Percentiles rank a stretch among this genome's conserved stretches.
These are phyloP conservation scores for Heteromormyrus szaboi DNA, from an alignment of 2,797 vertebrate genomes.

Conservation along the genomic window DNA sequence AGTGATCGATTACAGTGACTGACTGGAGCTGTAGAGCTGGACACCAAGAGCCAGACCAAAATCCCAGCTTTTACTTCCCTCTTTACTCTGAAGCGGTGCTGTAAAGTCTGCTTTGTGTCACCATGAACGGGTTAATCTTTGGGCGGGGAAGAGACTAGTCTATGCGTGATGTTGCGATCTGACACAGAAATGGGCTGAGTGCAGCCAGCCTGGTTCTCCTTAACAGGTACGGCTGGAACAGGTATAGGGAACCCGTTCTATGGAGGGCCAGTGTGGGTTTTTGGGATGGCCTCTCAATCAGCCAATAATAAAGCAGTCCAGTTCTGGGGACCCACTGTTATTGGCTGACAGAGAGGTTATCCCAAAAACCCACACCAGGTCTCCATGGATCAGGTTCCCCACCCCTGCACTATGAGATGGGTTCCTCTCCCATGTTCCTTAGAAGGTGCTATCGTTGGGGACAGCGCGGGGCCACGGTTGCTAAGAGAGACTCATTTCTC, in stretches of 20 bases:
- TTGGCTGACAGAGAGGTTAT: background rate
- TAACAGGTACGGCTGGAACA: background rate
- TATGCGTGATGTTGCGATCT: too few relatives aligned
- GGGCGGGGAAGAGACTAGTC: background rate
- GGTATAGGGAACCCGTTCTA: background rate
- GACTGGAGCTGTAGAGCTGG: background rate
- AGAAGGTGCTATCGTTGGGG: background rate
- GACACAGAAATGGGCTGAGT: background rate
- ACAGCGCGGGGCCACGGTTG: background rate
- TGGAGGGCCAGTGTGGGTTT: background rate
- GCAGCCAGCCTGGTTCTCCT: background rate
- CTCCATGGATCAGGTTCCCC: background rate
- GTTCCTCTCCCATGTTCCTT: background rate
- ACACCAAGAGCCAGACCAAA: background rate
- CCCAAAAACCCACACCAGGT: background rate
- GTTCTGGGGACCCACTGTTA: background rate
- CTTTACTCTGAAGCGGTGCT: background rate
- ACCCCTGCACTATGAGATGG: background rate
- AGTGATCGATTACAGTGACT: slow-evolving; percentile 63
- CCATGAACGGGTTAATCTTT: background rate
- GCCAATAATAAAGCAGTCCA: background rate
- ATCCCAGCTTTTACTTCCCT: background rate
- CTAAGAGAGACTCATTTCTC: background rate
- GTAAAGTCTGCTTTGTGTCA: background rate
- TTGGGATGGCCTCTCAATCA: background rate